Percentiles rank a stretch among this genome's conserved stretches.
These are phyloP conservation scores for Anas platyrhynchos DNA, from an alignment of 2,113 vertebrate species.

Conservation along the genomic window DNA sequence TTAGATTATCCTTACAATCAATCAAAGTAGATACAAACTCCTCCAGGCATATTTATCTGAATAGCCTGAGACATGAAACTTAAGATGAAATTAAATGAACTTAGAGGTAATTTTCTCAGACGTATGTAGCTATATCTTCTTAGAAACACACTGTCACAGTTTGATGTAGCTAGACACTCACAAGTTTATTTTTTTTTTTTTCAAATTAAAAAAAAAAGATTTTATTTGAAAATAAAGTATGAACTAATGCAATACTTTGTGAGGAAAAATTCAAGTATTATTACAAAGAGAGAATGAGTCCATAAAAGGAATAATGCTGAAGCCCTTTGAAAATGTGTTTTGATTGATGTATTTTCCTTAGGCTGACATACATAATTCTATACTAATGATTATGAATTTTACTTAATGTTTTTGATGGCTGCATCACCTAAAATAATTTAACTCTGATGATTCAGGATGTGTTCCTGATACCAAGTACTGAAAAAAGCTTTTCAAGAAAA, in stretches of 20 bases:
- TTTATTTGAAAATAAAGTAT: background rate
- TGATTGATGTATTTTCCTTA: background rate
- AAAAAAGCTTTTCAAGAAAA: background rate
- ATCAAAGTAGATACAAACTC: background rate
- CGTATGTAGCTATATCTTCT: background rate
- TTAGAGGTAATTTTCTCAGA: background rate
- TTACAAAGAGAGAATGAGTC: background rate
- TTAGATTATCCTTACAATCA: background rate
- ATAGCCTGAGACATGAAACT: background rate
- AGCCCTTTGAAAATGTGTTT: background rate
- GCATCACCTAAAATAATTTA: background rate
- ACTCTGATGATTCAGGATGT: background rate
- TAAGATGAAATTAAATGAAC: background rate
- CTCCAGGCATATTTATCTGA: background rate
- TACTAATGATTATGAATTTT: background rate
- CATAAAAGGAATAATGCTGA: background rate
- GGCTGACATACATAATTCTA: background rate
- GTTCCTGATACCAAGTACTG: background rate
- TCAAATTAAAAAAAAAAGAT: too few relatives aligned
- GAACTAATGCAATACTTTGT: background rate
- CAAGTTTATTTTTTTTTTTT: background rate
- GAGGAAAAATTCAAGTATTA: background rate
- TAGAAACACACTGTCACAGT: too few relatives aligned
- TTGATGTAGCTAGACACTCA: background rate
- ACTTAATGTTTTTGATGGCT: background rate